Conservation (phyloP, 2,888 invertebrate genomes). For the Yponomeuta sedellus region DNA sequence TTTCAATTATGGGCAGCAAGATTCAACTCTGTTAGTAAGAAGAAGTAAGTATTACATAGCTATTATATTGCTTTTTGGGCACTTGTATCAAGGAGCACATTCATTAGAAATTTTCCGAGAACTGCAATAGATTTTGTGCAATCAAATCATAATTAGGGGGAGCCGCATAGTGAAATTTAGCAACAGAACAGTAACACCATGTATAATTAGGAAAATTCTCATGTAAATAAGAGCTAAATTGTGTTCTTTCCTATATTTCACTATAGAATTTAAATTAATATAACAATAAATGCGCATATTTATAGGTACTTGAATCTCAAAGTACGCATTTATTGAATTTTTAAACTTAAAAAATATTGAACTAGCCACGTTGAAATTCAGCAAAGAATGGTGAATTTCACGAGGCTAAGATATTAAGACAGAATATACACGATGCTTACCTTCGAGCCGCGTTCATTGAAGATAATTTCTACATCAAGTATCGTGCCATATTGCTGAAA, state of each 20-base stretch:
- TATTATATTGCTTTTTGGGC: conserved; percentile 10
- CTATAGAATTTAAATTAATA: not conserved
- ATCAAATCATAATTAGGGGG: not conserved
- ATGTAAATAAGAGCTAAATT: not conserved
- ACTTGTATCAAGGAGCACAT: not conserved
- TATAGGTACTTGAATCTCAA: not conserved
- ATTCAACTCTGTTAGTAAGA: conserved; percentile 15
- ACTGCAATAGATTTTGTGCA: conserved; percentile 4
- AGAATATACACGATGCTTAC: conserved; percentile 80
- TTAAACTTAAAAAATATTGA: not conserved
- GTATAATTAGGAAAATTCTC: not conserved
- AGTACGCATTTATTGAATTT: not conserved
- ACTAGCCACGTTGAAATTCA: conserved; percentile 12
- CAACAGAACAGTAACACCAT: not conserved
- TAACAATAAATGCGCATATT: conserved; percentile 6
- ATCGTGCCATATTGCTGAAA: conserved; percentile 99
- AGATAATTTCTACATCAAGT: conserved; percentile 99
- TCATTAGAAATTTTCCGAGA: not conserved
- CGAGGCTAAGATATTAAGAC: conserved; percentile 12
- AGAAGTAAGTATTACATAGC: conserved; percentile 11
- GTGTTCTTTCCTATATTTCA: not conserved
- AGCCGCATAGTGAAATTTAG: not conserved
- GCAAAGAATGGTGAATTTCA: conserved; percentile 14
- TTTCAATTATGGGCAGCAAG: conserved; percentile 34
- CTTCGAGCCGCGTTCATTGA: conserved; percentile 99